Evolutionary conservation across 2,888 invertebrate species (phyloP), one percentile per base, ranked within the genome.

Genomic region (Tetranychus truncatus): DNA sequence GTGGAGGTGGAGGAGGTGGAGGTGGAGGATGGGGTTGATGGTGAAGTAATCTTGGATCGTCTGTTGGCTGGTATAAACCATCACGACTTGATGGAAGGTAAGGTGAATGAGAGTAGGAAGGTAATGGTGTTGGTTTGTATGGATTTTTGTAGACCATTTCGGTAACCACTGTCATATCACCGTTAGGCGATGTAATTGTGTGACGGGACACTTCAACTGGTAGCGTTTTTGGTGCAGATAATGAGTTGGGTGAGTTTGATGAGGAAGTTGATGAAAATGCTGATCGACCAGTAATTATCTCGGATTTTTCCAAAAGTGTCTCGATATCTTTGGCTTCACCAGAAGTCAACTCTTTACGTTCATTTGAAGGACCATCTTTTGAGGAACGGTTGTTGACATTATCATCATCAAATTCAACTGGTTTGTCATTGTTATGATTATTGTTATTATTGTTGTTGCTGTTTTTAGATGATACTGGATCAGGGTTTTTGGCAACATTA

Each of bases 131-230:
- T 18, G 69, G 69, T 34, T 67, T 75, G 20, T 73, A 75, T 2
- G 75, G 75, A 55, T 75, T 75, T 11, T 75, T 75, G 44, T 75
- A 75, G 20, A 75, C 45, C 75, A 75, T 75, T 66, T 75, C 75
- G 15, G 75, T 75, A 71, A 75, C 74, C 45, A 55, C 46, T 20
- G 75, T 75, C n/a, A 75, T 66, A 34, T 66, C 74, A 8, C 75
- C 75, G 46, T 74, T 46, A 7, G 75, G 75, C 5, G 74, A 66
- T 18, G 73, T 45, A n/a, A 75, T 55, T 8, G 69, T 46, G 66
- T 74, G 74, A n/a, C 75, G 45, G 1, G 69, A 71, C 4, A 75
- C 65, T 45, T 75, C 75, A 15, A 75, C 46, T 8, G 75, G 75
- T 24, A 69, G 11, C 1, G 69, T 69, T 20, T 24, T 20, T 4